Evolutionary conservation across 2,888 invertebrate genomes (phyloP), one percentile per base, ranked within the genome.

Genomic region (Himalopsyche anomala): DNA sequence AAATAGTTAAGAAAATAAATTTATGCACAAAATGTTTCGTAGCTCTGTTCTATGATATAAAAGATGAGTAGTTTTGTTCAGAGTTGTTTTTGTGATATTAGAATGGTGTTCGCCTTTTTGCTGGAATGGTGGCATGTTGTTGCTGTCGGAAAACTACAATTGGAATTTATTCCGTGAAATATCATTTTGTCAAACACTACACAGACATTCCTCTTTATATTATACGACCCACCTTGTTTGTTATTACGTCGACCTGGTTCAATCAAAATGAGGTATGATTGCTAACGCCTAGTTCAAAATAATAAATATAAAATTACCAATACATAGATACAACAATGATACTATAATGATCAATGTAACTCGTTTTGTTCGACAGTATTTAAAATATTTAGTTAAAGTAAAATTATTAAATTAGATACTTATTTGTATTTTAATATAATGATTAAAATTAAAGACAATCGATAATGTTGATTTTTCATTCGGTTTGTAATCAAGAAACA

Each of bases 11-110:
- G 5, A 40, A 40, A 40, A 40, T 40, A 6, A 40, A 40, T 40
- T 40, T 40, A 40, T 40, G 2, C 9, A 45, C 45, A 51, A 62
- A 62, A 62, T 62, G 62, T 62, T 62, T 62, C 19, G 19, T 62
- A 62, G 19, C 19, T n/a, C n/a, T 83, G 62, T 83, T 86, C 80
- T 56, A 83, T 82, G 69, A 79, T 86, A 83, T 86, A 86, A 83
- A 85, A 86, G 80, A 86, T 86, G 86, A 86, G 80, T 83, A 83
- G 86, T 80, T 45, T 54, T 62, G 86, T 40, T 80, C n/a, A 40
- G 40, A 80, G n/a, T 62, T 62, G 62, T 62, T 62, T 62, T 19
- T 62, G 62, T 62, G 62, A 19, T 28, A 62, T 62, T 62, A 62
- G 62, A 62, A 62, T 62, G 62, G 62, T 19, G 62, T 62, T 28